Conservation (phyloP, 2,113 vertebrate genomes). For the Cinclus mexicanus region DNA sequence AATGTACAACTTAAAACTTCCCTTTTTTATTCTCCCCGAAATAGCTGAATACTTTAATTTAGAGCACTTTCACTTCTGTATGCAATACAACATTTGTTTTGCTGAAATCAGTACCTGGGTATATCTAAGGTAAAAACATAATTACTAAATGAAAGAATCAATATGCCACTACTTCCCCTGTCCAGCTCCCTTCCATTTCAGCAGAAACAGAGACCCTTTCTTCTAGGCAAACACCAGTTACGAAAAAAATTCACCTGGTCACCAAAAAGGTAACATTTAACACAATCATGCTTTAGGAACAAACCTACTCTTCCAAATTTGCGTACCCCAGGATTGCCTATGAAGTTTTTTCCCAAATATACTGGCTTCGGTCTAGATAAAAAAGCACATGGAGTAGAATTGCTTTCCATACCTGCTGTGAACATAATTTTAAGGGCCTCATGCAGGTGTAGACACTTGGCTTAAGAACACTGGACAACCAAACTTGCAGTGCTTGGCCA, state of each 20-base stretch:
- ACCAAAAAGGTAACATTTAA: not conserved
- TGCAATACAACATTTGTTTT: not conserved
- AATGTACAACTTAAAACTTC: not conserved
- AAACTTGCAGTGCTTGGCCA: not conserved
- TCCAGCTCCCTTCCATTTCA: not conserved
- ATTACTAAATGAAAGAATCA: not conserved
- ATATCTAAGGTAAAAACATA: not conserved
- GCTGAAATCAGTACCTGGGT: not conserved
- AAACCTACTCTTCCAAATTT: not conserved
- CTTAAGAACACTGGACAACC: not conserved
- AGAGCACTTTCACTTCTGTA: not conserved
- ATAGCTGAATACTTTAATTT: not conserved
- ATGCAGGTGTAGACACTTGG: not conserved
- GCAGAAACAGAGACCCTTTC: not conserved
- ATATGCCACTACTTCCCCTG: not conserved
- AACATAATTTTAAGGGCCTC: not conserved
- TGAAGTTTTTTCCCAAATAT: not conserved
- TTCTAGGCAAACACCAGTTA: not conserved
- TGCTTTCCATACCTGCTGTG: not conserved
- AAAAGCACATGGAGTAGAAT: not conserved
- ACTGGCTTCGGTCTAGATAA: not conserved
- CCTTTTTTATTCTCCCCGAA: not conserved
- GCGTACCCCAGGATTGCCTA: not conserved
- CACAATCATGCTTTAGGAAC: not conserved
- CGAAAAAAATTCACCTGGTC: not conserved